Conservation (phyloP, 2,888 invertebrate genomes). For the Lasiommata megera region DNA sequence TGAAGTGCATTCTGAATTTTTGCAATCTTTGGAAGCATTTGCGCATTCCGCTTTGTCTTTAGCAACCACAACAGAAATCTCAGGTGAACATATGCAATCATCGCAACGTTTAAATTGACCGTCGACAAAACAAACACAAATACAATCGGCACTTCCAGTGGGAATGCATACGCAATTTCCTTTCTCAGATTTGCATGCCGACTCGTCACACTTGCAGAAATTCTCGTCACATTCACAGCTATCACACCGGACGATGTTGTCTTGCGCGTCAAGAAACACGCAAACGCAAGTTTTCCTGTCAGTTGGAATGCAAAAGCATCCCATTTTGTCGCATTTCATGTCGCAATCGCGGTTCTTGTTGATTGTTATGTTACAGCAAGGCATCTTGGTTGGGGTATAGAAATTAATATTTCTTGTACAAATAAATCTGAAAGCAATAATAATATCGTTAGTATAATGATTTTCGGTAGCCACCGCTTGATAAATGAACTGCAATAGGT, state of each 20-base stretch:
- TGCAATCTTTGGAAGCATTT: slow-evolving; percentile 35
- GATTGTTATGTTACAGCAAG: slow-evolving; percentile 43
- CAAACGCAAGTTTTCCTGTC: slow-evolving; percentile 43
- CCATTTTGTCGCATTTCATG: slow-evolving; percentile 37
- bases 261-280: slow-evolving; percentile 39
- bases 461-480: no score
- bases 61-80: neutral
- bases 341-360: slow-evolving; percentile 3
- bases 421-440: slow-evolving; percentile 13
- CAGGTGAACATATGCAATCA: neutral
- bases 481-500: no score
- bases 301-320: slow-evolving; percentile 47
- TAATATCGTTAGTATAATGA: neutral
- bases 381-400: slow-evolving; percentile 39
- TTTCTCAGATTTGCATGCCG: slow-evolving; percentile 16
- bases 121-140: neutral
- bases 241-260: slow-evolving; percentile 37
- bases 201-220: slow-evolving; percentile 21
- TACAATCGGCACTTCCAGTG: neutral
- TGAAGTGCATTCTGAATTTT: slow-evolving; percentile 37
- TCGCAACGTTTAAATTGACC: slow-evolving; percentile 3
- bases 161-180: slow-evolving; percentile 4
- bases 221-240: slow-evolving; percentile 35
- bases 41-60: neutral
- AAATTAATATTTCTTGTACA: no score